phyloP scores from a whole-genome alignment of 2,113 vertebrate genomes.

The Cyphomyrus discorhynchus region DNA sequence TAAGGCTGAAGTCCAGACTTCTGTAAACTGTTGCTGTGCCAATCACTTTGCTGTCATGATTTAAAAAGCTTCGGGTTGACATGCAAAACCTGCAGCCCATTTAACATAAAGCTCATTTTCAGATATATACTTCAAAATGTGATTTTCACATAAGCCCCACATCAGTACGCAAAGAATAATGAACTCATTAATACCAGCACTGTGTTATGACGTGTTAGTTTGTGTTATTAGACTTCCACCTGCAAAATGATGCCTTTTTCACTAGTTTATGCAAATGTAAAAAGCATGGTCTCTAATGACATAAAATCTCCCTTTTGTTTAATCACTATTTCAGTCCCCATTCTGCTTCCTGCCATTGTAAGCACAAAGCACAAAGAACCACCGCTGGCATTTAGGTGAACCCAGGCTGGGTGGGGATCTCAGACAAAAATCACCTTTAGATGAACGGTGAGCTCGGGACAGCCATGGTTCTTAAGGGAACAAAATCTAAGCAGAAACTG shows the following conservation, averaged over 20 bases:
- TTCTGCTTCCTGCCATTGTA: not conserved
- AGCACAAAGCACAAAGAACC: not conserved
- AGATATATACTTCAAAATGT: not conserved
- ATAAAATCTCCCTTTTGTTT: not conserved
- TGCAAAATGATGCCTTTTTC: not conserved
- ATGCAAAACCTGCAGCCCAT: not conserved
- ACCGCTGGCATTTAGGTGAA: not conserved
- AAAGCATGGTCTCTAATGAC: not conserved
- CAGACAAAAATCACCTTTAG: not conserved
- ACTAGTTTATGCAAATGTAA: not conserved
- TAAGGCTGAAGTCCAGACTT: not conserved
- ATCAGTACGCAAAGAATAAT: not conserved
- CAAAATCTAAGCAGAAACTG: not conserved
- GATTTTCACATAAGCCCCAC: not conserved
- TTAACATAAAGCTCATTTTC: not conserved
- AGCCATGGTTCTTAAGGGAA: not conserved
- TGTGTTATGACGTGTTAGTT: not conserved
- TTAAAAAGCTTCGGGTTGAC: not conserved
- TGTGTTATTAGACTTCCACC: not conserved
- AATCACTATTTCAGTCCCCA: not conserved
- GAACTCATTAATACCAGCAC: not conserved
- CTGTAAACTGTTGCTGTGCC: not conserved
- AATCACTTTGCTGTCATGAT: not conserved
- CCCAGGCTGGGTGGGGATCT: not conserved
- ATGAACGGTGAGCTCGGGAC: not conserved